phyloP scores from a whole-genome alignment of 2,888 invertebrate genomes.

The Metalampra italica region DNA sequence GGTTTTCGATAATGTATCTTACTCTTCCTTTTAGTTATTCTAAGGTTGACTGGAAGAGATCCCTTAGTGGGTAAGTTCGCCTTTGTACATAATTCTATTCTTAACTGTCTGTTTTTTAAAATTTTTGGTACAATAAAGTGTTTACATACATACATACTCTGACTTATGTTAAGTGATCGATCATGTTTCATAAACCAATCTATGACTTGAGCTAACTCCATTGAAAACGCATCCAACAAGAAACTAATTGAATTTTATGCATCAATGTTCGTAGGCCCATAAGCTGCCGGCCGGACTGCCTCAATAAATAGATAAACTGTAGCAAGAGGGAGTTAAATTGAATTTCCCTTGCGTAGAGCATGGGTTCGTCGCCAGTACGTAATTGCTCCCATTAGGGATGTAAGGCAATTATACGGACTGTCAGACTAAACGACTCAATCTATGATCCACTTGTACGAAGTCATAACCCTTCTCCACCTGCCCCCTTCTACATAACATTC shows the following conservation, averaged over 20 bases:
- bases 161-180: not conserved
- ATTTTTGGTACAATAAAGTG: too few relatives aligned
- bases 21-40: too few relatives aligned
- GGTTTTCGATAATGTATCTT: too few relatives aligned
- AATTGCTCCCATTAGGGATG: slow-evolving; percentile 37
- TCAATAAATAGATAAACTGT: slow-evolving; percentile 40
- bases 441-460: too few relatives aligned
- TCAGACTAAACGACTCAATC: not conserved
- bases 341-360: slow-evolving; percentile 36
- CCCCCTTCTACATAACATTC: too few relatives aligned
- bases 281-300: slow-evolving; percentile 2
- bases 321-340: slow-evolving; percentile 22
- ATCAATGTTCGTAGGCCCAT: not conserved
- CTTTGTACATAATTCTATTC: too few relatives aligned
- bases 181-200: not conserved
- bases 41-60: too few relatives aligned
- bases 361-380: slow-evolving; percentile 28
- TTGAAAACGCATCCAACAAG: not conserved
- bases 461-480: too few relatives aligned
- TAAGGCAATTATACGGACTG: slow-evolving; percentile 29
- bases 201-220: not conserved
- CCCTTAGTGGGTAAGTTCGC: too few relatives aligned
- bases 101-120: too few relatives aligned
- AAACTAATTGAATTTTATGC: not conserved
- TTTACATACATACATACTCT: too few relatives aligned